Conservation (phyloP, 2,797 vertebrate genomes). For the Staurois parvus region DNA sequence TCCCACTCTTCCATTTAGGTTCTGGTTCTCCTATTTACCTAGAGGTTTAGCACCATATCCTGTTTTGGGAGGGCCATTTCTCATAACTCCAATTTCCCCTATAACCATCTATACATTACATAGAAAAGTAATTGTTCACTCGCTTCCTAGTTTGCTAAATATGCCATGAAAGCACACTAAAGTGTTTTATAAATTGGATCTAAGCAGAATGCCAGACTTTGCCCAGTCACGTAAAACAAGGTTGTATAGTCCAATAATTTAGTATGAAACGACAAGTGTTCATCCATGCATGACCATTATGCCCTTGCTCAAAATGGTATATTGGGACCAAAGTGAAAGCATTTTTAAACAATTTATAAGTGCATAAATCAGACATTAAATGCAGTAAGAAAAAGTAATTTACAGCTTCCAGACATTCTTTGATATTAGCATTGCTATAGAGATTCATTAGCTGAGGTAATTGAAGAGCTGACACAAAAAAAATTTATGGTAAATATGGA, state of each 20-base stretch:
- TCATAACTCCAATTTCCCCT: too few relatives aligned
- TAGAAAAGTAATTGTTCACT: too few relatives aligned
- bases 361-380: constrained; percentile 47
- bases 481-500: constrained; percentile 23
- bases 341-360: constrained; percentile 37
- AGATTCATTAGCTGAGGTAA: constrained; percentile 34
- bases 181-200: neutral
- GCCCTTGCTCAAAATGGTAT: constrained; percentile 38
- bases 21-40: too few relatives aligned
- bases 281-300: constrained; percentile 31
- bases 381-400: constrained; percentile 37
- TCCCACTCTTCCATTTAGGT: too few relatives aligned
- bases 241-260: constrained; percentile 33
- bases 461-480: constrained; percentile 21
- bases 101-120: too few relatives aligned
- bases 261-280: constrained; percentile 19
- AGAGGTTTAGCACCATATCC: too few relatives aligned
- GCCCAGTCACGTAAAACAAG: constrained; percentile 17
- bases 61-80: too few relatives aligned
- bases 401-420: constrained; percentile 34
- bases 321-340: constrained; percentile 32
- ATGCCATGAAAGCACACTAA: neutral
- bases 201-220: constrained; percentile 30
- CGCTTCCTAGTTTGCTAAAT: neutral
- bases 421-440: constrained; percentile 10